phyloP scores from a whole-genome alignment of 2,888 invertebrate genomes.

The Amiota mariae region DNA sequence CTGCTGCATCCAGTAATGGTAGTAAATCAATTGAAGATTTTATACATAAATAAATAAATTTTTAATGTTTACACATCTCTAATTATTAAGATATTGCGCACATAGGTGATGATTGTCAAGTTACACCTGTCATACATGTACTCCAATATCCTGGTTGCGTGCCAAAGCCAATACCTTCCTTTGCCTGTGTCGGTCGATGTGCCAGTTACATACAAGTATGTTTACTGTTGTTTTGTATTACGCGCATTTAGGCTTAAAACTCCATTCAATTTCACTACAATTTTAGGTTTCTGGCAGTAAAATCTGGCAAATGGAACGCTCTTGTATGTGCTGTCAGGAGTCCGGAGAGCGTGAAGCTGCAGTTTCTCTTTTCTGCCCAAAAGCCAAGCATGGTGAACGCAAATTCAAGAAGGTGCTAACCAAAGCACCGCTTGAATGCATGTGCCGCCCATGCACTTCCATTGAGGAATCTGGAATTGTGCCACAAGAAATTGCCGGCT shows the following conservation, averaged over 20 bases:
- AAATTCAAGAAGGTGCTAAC: constrained; percentile 92
- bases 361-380: constrained; percentile 90
- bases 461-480: constrained; percentile 90
- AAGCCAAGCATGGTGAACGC: constrained; percentile 88
- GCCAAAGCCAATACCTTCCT: constrained; percentile 93
- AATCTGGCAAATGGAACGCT: constrained; percentile 96
- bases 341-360: constrained; percentile 93
- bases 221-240: no score
- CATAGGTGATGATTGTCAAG: constrained; percentile 85
- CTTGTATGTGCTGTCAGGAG: constrained; percentile 96
- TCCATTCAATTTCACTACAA: not conserved
- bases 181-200: constrained; percentile 92
- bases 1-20: constrained; percentile 60
- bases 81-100: constrained; percentile 66
- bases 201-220: constrained; percentile 93
- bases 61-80: no score
- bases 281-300: constrained; percentile 91
- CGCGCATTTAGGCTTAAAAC: not conserved
- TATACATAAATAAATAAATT: no score
- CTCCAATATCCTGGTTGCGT: constrained; percentile 93
- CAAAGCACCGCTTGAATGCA: constrained; percentile 92
- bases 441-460: constrained; percentile 93
- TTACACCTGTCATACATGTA: constrained; percentile 93
- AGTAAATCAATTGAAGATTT: not conserved
- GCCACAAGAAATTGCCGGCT: constrained; percentile 92